phyloP scores from a whole-genome alignment of 2,113 vertebrate species.

The Charina bottae region DNA sequence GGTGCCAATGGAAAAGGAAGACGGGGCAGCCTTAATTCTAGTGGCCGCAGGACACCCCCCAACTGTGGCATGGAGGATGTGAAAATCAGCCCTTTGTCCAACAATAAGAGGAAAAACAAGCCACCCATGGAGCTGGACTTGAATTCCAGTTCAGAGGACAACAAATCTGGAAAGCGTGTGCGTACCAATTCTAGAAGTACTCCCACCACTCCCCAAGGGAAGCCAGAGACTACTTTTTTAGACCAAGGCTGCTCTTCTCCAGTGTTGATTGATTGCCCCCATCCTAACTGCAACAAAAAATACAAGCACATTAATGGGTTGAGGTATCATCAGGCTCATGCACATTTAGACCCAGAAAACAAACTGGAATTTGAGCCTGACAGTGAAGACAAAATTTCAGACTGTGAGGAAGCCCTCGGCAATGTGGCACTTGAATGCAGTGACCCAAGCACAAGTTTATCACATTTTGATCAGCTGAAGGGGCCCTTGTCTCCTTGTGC shows the following conservation, averaged over 20 bases:
- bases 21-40: slow-evolving; percentile 90
- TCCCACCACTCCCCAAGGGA: slow-evolving; percentile 93
- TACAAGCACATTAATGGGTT: slow-evolving; percentile 99
- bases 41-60: slow-evolving; percentile 86
- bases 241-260: slow-evolving; percentile 94
- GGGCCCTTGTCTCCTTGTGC: slow-evolving; percentile 84
- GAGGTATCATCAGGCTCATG: slow-evolving; percentile 96
- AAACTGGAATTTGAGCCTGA: slow-evolving; percentile 93
- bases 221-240: slow-evolving; percentile 88
- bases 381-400: slow-evolving; percentile 92
- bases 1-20: slow-evolving; percentile 91
- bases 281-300: slow-evolving; percentile 99
- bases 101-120: slow-evolving; percentile 92
- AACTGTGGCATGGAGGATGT: slow-evolving; percentile 92
- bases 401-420: slow-evolving; percentile 89
- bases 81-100: slow-evolving; percentile 84
- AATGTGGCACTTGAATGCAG: slow-evolving; percentile 84
- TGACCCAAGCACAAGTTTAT: slow-evolving; percentile 78
- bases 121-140: slow-evolving; percentile 91
- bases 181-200: slow-evolving; percentile 95
- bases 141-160: slow-evolving; percentile 87
- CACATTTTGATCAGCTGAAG: slow-evolving; percentile 80
- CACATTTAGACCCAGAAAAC: slow-evolving; percentile 91
- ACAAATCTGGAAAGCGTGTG: slow-evolving; percentile 89
- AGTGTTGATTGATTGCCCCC: slow-evolving; percentile 96